A percentile compares a stretch with the other conserved stretches of the same genome.
Conservation (phyloP, 2,797 vertebrate species). For the Limosa lapponica region DNA sequence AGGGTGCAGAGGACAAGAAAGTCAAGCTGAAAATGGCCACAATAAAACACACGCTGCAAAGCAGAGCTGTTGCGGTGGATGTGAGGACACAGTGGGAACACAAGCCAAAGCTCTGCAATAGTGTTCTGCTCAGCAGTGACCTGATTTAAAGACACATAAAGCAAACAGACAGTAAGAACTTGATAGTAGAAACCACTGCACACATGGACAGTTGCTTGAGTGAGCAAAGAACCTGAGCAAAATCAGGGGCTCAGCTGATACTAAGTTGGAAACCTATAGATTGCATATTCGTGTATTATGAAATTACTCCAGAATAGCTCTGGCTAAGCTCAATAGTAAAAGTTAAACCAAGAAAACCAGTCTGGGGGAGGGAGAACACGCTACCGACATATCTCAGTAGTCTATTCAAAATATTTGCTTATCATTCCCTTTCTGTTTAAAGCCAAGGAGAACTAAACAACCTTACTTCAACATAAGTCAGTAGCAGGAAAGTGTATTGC, state of each 20-base stretch:
- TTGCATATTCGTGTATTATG: background rate
- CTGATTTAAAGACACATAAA: background rate
- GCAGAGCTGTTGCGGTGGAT: background rate
- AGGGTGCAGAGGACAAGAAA: background rate
- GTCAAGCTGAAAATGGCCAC: background rate
- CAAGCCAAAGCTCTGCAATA: background rate
- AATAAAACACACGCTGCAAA: background rate
- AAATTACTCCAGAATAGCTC: background rate
- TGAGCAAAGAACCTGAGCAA: background rate
- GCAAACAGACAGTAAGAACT: background rate
- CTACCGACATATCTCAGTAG: background rate
- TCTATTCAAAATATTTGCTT: background rate
- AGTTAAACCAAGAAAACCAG: background rate
- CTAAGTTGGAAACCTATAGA: background rate
- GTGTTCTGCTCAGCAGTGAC: fast-evolving
- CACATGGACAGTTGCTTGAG: fast-evolving
- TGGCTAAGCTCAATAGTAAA: background rate
- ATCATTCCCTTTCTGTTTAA: background rate
- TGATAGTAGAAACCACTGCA: background rate
- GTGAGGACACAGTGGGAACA: background rate
- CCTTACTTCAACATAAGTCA: background rate
- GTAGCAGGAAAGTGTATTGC: background rate
- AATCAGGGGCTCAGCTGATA: background rate
- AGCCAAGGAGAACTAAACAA: background rate
- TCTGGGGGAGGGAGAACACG: background rate